phyloP scores from a whole-genome alignment of 2,797 vertebrate species.

The Columba guinea region DNA sequence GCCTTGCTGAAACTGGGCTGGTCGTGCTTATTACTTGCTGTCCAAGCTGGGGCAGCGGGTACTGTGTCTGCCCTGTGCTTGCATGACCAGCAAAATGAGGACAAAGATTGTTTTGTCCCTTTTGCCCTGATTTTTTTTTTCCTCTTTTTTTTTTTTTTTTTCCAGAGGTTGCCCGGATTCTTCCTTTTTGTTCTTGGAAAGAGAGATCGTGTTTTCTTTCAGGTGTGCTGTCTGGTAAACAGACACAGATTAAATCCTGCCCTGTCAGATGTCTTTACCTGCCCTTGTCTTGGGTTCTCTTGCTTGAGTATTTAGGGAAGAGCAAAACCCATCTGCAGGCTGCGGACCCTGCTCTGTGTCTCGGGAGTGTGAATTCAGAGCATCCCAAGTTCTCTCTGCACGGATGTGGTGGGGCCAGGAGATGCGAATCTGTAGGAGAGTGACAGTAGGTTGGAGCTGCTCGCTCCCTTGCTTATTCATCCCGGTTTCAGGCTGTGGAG shows the following conservation, averaged over 20 bases:
- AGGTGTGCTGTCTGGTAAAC: not conserved
- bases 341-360: not conserved
- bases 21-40: not conserved
- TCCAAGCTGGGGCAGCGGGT: not conserved
- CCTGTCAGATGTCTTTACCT: not conserved
- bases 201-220: not conserved
- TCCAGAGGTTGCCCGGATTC: not conserved
- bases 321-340: not conserved
- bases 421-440: not conserved
- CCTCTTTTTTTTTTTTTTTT: not conserved
- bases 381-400: not conserved
- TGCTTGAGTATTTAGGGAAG: not conserved
- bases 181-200: not conserved
- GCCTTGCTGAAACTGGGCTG: not conserved
- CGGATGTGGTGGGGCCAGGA: not conserved
- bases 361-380: not conserved
- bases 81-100: not conserved
- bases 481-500: not conserved
- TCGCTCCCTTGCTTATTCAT: not conserved
- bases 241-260: not conserved
- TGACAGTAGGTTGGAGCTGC: not conserved
- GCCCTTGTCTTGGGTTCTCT: not conserved
- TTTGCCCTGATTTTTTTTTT: not conserved
- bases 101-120: slow-evolving; percentile 44
- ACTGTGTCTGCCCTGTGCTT: not conserved